Conservation (phyloP, 2,888 invertebrate genomes). For the Scotopteryx bipunctaria region DNA sequence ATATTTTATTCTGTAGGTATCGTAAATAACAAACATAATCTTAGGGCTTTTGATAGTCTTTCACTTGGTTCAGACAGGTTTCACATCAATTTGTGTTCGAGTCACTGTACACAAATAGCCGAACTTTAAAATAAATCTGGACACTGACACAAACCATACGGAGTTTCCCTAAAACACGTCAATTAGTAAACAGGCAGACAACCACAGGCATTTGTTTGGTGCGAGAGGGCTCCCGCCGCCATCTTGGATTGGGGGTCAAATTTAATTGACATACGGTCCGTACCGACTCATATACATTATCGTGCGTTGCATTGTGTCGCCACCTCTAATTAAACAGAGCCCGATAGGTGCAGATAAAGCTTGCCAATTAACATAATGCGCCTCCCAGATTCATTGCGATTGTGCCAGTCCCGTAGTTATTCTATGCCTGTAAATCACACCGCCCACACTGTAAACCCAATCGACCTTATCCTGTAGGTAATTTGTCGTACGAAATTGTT, state of each 20-base stretch:
- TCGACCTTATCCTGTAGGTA: conserved; percentile 35
- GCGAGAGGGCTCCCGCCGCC: conserved; percentile 66
- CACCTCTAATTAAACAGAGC: conserved; percentile 79
- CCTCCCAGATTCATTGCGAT: conserved; percentile 58
- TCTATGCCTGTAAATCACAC: conserved; percentile 51
- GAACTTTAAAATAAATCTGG: conserved; percentile 49
- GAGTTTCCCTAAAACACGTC: conserved; percentile 72
- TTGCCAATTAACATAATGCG: conserved; percentile 73
- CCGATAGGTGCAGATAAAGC: conserved; percentile 72
- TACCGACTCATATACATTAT: conserved; percentile 62
- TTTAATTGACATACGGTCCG: conserved; percentile 81
- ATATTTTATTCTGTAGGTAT: too few relatives aligned
- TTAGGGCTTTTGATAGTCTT: too few relatives aligned
- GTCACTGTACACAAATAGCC: conserved; percentile 31
- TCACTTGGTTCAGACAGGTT: neutral
- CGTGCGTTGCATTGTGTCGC: conserved; percentile 76
- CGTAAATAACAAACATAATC: too few relatives aligned
- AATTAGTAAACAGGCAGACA: conserved; percentile 70
- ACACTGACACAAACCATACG: conserved; percentile 59
- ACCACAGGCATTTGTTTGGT: conserved; percentile 68
- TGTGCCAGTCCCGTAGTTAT: conserved; percentile 50
- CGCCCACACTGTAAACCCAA: conserved; percentile 39
- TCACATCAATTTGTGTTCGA: conserved; percentile 8
- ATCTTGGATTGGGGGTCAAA: conserved; percentile 79
- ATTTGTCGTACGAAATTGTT: conserved; percentile 25